A percentile compares a stretch with the other conserved stretches of the same genome.
Evolutionary conservation across 2,888 invertebrate species (phyloP).

Genomic region (Metopia argyrocephala): DNA sequence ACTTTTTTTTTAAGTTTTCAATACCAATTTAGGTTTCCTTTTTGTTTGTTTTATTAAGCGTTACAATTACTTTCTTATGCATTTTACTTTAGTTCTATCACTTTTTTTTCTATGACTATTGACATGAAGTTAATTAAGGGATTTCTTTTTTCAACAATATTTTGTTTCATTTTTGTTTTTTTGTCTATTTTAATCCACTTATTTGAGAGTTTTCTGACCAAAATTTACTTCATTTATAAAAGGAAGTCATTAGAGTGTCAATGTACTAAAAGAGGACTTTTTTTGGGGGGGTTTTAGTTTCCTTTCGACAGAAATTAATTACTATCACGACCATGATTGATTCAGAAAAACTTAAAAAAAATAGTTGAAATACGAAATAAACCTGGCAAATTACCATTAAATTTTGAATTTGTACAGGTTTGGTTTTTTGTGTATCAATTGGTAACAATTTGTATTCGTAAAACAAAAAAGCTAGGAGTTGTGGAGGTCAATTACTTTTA

Average conservation of each 20-base stretch:
- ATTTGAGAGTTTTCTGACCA: neutral
- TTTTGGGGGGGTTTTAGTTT: no score
- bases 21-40: conserved; percentile 15
- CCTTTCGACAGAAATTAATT: conserved; percentile 57
- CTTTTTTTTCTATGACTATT: neutral
- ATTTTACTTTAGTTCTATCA: neutral
- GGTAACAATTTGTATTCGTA: conserved; percentile 13
- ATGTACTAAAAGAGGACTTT: conserved; percentile 12
- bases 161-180: conserved; percentile 6
- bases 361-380: neutral
- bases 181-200: no score
- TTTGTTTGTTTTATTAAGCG: conserved; percentile 26
- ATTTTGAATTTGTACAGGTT: conserved; percentile 5
- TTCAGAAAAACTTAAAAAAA: conserved; percentile 19
- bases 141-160: no score
- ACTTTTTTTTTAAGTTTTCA: neutral
- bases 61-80: conserved; percentile 28
- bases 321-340: conserved; percentile 60
- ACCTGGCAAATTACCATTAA: neutral
- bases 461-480: neutral
- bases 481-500: neutral
- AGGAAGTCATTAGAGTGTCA: conserved; percentile 63
- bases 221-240: conserved; percentile 42
- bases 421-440: conserved; percentile 35
- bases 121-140: conserved; percentile 57